Conservation (phyloP, 2,797 vertebrate genomes). For the Scyliorhinus canicula region DNA sequence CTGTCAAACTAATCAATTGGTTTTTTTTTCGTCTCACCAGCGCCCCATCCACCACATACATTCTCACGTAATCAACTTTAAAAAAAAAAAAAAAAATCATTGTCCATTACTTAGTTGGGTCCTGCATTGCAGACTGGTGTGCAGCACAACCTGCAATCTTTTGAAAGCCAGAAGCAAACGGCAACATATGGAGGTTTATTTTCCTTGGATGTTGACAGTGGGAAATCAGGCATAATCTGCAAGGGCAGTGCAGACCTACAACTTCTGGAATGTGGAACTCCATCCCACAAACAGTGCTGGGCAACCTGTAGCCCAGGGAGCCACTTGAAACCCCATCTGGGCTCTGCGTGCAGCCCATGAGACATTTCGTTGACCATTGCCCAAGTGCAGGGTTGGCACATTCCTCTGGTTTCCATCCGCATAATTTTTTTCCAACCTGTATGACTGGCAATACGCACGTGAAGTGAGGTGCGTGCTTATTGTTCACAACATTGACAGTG, state of each 20-base stretch:
- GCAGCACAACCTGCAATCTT: not conserved
- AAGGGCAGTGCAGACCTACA: not conserved
- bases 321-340: too few relatives aligned
- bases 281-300: too few relatives aligned
- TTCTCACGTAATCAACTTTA: not conserved
- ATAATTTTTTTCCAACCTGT: too few relatives aligned
- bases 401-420: too few relatives aligned
- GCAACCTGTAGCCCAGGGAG: too few relatives aligned
- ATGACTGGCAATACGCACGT: too few relatives aligned
- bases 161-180: not conserved
- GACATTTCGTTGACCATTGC: too few relatives aligned
- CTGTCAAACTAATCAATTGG: not conserved
- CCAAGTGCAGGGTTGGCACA: too few relatives aligned
- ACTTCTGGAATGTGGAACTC: not conserved
- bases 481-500: too few relatives aligned
- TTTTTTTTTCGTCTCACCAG: not conserved
- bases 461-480: too few relatives aligned
- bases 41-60: not conserved
- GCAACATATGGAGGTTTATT: not conserved
- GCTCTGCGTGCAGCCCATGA: too few relatives aligned
- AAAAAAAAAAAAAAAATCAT: too few relatives aligned
- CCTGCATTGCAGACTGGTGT: not conserved
- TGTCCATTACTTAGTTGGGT: not conserved
- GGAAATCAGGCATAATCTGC: not conserved
- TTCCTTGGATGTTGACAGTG: not conserved